Conservation (phyloP, 2,797 vertebrate species). For the Cuculus canorus region DNA sequence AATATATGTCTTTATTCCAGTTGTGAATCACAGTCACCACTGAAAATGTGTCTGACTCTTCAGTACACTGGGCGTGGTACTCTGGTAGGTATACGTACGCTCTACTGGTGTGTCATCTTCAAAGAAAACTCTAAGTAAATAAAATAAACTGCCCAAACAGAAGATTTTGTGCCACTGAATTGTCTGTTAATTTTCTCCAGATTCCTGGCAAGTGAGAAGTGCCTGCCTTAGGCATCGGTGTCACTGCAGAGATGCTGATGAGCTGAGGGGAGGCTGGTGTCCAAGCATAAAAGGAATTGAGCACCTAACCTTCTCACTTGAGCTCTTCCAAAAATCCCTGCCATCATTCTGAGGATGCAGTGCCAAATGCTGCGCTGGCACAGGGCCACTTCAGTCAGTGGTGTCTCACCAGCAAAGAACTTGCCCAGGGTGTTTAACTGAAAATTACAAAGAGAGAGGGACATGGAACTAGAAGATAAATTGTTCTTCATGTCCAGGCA, state of each 20-base stretch:
- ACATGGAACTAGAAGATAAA: neutral
- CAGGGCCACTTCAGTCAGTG: neutral
- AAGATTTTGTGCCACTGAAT: neutral
- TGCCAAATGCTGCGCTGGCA: neutral
- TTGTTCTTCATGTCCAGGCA: constrained; percentile 10
- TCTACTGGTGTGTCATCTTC: neutral
- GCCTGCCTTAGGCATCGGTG: neutral
- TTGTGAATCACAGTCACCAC: neutral
- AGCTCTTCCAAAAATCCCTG: neutral
- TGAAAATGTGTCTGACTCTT: neutral
- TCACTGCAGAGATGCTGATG: neutral
- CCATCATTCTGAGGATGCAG: neutral
- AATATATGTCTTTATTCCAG: neutral
- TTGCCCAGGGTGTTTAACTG: constrained; percentile 7
- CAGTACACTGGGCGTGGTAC: too few relatives aligned
- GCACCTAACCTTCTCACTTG: neutral
- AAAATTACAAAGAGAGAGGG: constrained; percentile 33
- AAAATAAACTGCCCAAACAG: neutral
- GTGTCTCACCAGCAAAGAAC: constrained; percentile 29
- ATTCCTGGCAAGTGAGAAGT: neutral
- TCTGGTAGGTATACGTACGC: neutral
- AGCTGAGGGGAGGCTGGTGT: neutral
- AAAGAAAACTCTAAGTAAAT: neutral
- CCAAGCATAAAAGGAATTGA: neutral
- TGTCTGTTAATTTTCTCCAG: neutral